Conservation (phyloP, 2,113 vertebrate genomes). For the Castor canadensis region DNA sequence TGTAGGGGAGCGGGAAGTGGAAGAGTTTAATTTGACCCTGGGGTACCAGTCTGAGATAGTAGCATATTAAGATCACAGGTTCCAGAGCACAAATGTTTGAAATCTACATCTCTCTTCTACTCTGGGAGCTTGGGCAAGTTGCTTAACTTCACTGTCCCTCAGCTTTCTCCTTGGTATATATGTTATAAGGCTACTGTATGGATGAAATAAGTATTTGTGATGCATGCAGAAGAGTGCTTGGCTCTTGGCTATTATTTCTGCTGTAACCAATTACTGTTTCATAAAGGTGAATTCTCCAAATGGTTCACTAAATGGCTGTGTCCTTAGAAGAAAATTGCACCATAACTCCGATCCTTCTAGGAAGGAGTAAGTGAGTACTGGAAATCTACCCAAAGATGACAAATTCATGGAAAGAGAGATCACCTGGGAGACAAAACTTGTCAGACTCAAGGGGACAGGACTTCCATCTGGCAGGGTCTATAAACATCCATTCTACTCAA, state of each 20-base stretch:
- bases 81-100: neutral
- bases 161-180: neutral
- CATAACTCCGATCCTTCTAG: neutral
- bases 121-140: neutral
- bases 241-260: neutral
- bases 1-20: neutral
- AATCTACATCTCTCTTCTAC: neutral
- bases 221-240: neutral
- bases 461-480: neutral
- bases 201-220: neutral
- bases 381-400: neutral
- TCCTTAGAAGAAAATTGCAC: neutral
- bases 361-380: neutral
- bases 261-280: neutral
- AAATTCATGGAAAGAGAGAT: neutral
- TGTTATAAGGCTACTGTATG: too few species aligned
- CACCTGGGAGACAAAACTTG: neutral
- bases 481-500: neutral
- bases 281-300: neutral
- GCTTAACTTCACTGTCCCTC: neutral
- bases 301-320: neutral
- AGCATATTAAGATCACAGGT: neutral
- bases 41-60: neutral
- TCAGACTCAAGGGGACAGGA: neutral
- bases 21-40: neutral